Conservation (phyloP, 2,113 vertebrate genomes). For the Melospiza melodia region DNA sequence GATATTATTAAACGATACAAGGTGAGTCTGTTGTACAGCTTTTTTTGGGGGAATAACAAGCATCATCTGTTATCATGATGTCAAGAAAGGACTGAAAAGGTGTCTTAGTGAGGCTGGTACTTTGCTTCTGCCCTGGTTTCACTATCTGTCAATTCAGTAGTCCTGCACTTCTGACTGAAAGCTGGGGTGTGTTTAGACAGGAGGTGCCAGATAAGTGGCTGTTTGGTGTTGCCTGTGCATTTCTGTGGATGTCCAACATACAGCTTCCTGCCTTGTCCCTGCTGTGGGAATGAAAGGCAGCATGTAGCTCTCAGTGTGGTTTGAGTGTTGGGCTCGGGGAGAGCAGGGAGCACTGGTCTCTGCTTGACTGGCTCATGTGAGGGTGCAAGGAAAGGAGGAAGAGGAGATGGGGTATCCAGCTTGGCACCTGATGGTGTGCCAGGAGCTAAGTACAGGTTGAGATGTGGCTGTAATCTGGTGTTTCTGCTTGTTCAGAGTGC, state of each 20-base stretch:
- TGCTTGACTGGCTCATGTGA: background rate
- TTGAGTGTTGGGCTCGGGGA: background rate
- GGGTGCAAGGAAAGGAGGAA: background rate
- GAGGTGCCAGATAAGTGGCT: background rate
- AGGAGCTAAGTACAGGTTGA: background rate
- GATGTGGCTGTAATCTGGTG: background rate
- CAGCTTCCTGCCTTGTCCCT: background rate
- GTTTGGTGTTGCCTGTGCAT: background rate
- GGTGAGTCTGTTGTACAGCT: slow-evolving; percentile 58
- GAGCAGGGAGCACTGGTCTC: background rate
- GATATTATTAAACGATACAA: slow-evolving; percentile 83
- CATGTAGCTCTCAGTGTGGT: rapidly evolving
- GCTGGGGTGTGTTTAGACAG: background rate
- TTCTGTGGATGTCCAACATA: background rate
- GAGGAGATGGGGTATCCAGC: background rate
- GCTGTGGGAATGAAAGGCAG: background rate
- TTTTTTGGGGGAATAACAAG: background rate
- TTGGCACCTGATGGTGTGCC: rapidly evolving
- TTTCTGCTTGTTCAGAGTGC: slow-evolving; percentile 73
- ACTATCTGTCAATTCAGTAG: background rate
- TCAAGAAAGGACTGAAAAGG: background rate
- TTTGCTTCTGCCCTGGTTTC: background rate
- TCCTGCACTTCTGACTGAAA: background rate
- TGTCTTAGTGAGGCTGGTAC: background rate
- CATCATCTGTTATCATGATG: background rate